phyloP scores from a whole-genome alignment of 2,888 invertebrate species.

The Idaea dimidiata region DNA sequence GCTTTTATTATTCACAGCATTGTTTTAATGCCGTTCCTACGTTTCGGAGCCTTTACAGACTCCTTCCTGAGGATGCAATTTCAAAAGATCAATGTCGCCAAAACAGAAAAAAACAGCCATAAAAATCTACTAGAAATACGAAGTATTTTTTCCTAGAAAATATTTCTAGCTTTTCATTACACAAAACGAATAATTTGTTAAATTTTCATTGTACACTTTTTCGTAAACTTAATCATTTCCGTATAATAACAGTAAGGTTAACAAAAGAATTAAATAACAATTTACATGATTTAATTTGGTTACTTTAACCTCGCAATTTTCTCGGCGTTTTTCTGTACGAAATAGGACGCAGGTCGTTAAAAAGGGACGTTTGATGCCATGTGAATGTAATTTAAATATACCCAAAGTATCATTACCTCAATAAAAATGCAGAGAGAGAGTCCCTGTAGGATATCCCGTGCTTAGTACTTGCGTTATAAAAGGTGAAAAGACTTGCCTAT shows the following conservation, averaged over 20 bases:
- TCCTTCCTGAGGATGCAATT: no score
- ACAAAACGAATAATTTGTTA: background rate
- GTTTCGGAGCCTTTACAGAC: no score
- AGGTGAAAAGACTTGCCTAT: background rate
- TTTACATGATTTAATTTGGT: conserved; percentile 11
- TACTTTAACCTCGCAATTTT: conserved; percentile 10
- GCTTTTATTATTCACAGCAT: no score
- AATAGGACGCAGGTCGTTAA: conserved; percentile 7
- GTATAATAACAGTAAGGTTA: conserved; percentile 6
- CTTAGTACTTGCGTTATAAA: background rate
- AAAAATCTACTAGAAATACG: no score
- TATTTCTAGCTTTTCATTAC: no score
- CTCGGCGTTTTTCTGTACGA: conserved; percentile 7
- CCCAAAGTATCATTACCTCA: background rate
- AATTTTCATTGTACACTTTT: background rate
- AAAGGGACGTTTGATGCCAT: conserved; percentile 6
- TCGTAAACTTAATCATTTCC: no score
- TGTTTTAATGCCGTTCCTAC: no score
- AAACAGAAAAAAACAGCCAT: no score
- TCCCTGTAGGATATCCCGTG: background rate
- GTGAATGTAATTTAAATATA: conserved; percentile 4
- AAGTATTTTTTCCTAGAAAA: no score
- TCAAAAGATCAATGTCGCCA: no score
- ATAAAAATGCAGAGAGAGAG: background rate
- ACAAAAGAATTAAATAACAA: conserved; percentile 8